A percentile compares a stretch with the other conserved stretches of the same genome.
Evolutionary conservation across 2,888 invertebrate genomes (phyloP).

Genomic region (Meta bourneti): DNA sequence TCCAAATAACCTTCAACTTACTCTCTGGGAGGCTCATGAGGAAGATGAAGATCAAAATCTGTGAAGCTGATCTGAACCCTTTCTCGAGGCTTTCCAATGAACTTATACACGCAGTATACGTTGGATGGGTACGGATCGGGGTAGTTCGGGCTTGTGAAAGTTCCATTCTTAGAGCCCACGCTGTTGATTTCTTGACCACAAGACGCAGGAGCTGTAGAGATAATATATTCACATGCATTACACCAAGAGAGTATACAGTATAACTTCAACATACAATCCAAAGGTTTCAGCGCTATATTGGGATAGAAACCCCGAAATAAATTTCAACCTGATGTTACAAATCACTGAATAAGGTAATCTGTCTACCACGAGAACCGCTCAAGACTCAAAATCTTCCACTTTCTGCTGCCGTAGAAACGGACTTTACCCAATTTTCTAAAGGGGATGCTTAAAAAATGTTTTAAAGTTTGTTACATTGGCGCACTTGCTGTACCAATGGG

Average conservation of each 20-base stretch:
- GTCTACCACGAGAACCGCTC: too few species aligned
- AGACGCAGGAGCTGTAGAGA: conserved; percentile 81
- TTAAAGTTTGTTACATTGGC: too few species aligned
- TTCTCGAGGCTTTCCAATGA: conserved; percentile 91
- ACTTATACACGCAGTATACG: conserved; percentile 93
- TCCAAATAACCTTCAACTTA: conserved; percentile 62
- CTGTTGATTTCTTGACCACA: conserved; percentile 90
- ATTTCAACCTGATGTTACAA: too few species aligned
- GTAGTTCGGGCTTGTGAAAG: conserved; percentile 91
- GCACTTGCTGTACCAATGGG: too few species aligned
- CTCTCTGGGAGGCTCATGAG: conserved; percentile 77
- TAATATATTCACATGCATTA: not conserved
- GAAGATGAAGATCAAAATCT: conserved; percentile 88
- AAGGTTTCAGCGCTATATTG: too few species aligned
- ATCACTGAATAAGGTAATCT: too few species aligned
- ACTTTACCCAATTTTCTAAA: too few species aligned
- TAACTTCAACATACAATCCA: not conserved
- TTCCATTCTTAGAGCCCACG: conserved; percentile 89
- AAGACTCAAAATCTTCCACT: too few species aligned
- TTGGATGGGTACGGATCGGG: conserved; percentile 89
- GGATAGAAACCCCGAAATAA: too few species aligned
- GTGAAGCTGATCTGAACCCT: conserved; percentile 91
- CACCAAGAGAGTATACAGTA: not conserved
- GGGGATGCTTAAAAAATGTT: too few species aligned
- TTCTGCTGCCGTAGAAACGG: too few species aligned